Base-by-base conservation (phyloP, 2,113 vertebrate genomes). In the Tragelaphus scriptus region DNA sequence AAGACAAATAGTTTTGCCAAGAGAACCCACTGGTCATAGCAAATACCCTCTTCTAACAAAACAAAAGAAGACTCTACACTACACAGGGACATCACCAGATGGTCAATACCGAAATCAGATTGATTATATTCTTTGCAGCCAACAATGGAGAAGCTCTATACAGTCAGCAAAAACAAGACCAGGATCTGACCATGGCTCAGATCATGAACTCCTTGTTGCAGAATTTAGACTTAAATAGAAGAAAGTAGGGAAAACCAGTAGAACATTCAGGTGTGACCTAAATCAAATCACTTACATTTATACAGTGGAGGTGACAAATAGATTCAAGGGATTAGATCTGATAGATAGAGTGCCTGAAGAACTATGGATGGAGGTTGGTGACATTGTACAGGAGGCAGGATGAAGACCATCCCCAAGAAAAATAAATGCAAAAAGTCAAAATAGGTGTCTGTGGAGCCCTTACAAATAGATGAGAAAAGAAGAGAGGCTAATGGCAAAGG, bases 361-460 rank as follows among this genome's bases (percentile, higher is more conserved):
- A 71, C n/a, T 71, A 71, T 23, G 68, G n/a, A 40, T 0, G 0
- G 19, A 71, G n/a, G n/a, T 71, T 71, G 1, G 0, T 40, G 68
- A 71, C 68, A 40, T 23, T 23, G 10, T 40, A 40, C n/a, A 71
- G 68, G 68, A 71, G n/a, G n/a, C n/a, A 71, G 19, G 19, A 40
- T 71, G 2, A 71, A 71, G 68, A 13, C 5, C 5, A 71, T 71
- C 68, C 2, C 5, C 68, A 40, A 71, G 68, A 40, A 71, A 71
- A 71, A 71, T 19, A 71, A 71, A 71, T 23, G 10, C 68, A 40
- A 40, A 40, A 40, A 71, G n/a, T 23, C n/a, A 40, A 40, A 71
- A 40, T 4, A 1, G 10, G 5, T 71, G 19, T 71, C n/a, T 71
- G 10, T 0, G 0, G n/a, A 71, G 68, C 10, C 19, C 5, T 71